Base-by-base conservation (phyloP, 2,113 vertebrate genomes). In the Narcine bancroftii region DNA sequence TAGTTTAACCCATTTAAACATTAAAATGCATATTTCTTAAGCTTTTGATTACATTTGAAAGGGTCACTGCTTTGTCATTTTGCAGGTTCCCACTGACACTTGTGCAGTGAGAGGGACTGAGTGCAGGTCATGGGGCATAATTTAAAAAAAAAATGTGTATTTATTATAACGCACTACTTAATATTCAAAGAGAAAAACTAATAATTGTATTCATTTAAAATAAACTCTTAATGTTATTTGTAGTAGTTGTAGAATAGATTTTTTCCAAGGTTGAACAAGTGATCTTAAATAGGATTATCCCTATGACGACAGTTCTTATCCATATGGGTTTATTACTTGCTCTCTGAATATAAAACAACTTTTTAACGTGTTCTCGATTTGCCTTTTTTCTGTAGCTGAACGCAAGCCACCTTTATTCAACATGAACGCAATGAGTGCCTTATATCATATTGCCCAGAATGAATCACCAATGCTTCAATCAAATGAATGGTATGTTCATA, bases 381-480 rank as follows among this genome's bases (percentile, higher is more conserved):
- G 93, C 93, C 81, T 95, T 94, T 94, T 92, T 93, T n/a, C n/a
- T 93, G 95, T 92, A 99, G 99, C 98, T 94, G 99, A 99, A 94
- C 98, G 99, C 94, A 99, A 99, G 94, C 99, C 99, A 93, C 99
- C 99, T 9, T 96, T 99, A 94, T 99, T 99, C 97, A 99, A 99
- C 96, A 99, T 99, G 99, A 99, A 99, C 89, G 99, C 99, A 94
- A 99, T 99, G 99, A 99, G 98, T 97, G 99, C 99, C 97, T 99
- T 99, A 97, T 99, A 99, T 96, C 99, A 99, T 95, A 99, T 99
- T 94, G 99, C 99, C 95, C 99, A 99, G 97, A 99, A 99, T 11
- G 98, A 99, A 94, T 99, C 99, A 93, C 99, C 99, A 92, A 96
- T 95, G 13, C 97, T 99, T 94, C 99, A 99, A 95, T 99, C 98